Evolutionary conservation across 2,797 vertebrate species (phyloP).

Genomic region (Danionella dracula): DNA sequence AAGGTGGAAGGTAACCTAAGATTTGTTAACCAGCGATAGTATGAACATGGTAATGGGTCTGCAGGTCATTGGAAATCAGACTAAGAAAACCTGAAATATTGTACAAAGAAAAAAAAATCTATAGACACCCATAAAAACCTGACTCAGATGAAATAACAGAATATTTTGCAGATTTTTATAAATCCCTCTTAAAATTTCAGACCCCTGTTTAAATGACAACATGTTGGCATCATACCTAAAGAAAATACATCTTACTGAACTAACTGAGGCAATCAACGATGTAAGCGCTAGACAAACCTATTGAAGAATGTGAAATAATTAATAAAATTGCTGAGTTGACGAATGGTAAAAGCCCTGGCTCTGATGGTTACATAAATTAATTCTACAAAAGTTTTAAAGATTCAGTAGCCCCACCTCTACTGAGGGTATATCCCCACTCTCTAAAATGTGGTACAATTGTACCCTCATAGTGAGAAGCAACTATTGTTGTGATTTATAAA

Average conservation of each 20-base stretch:
- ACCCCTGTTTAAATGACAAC: neutral
- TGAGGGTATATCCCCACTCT: constrained; percentile 2
- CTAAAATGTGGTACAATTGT: neutral
- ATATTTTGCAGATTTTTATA: neutral
- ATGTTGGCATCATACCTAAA: neutral
- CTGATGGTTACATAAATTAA: constrained; percentile 15
- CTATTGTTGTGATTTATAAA: constrained; percentile 28
- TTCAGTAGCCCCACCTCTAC: neutral
- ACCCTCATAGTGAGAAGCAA: constrained; percentile 17
- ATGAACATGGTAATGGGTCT: constrained; percentile 10
- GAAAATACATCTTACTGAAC: neutral
- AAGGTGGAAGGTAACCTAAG: constrained; percentile 3
- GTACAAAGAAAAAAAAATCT: neutral
- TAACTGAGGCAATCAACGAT: neutral
- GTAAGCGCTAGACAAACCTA: constrained; percentile 6
- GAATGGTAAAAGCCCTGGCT: constrained; percentile 22
- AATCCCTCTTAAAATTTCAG: neutral
- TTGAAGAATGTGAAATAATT: neutral
- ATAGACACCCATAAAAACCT: neutral
- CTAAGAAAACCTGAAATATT: neutral
- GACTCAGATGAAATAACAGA: neutral
- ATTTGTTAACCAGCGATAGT: constrained; percentile 14
- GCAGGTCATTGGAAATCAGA: neutral
- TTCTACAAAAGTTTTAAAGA: constrained; percentile 22
- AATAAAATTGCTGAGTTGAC: constrained; percentile 15